Percentiles rank a stretch among this genome's conserved stretches.
Conservation (phyloP, 53 echinoderm and acorn worm genomes). For the Crossaster papposus region DNA sequence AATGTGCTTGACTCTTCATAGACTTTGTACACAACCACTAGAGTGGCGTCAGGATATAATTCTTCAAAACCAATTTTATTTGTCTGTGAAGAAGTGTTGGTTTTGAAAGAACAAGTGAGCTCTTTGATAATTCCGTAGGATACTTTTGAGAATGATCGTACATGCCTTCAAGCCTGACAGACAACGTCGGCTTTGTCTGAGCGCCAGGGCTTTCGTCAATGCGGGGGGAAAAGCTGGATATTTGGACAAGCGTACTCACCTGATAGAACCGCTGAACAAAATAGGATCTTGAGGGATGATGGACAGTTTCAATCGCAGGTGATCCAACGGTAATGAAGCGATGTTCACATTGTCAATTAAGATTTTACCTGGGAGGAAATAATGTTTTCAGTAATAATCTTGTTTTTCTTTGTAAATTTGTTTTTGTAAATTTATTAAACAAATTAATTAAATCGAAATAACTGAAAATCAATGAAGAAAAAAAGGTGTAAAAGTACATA, state of each 20-base stretch:
- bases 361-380: constrained; percentile 37
- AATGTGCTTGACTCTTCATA: too few relatives aligned
- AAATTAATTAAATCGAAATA: background rate
- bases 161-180: too few relatives aligned
- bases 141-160: too few relatives aligned
- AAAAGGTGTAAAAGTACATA: too few relatives aligned
- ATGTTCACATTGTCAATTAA: constrained; percentile 49
- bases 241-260: constrained; percentile 23
- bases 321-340: constrained; percentile 23
- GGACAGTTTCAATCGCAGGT: constrained; percentile 27
- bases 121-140: too few relatives aligned
- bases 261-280: constrained; percentile 42
- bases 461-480: too few relatives aligned
- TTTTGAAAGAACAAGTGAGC: too few relatives aligned
- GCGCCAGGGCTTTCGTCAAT: background rate
- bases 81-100: too few relatives aligned
- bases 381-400: background rate
- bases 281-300: constrained; percentile 58
- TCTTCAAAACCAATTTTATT: too few relatives aligned
- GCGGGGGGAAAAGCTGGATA: background rate
- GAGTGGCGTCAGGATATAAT: too few relatives aligned
- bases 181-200: background rate
- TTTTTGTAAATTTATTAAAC: background rate
- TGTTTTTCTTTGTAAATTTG: too few relatives aligned
- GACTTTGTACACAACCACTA: too few relatives aligned